phyloP scores from a whole-genome alignment of 2,113 vertebrate species.

The Sorex araneus region DNA sequence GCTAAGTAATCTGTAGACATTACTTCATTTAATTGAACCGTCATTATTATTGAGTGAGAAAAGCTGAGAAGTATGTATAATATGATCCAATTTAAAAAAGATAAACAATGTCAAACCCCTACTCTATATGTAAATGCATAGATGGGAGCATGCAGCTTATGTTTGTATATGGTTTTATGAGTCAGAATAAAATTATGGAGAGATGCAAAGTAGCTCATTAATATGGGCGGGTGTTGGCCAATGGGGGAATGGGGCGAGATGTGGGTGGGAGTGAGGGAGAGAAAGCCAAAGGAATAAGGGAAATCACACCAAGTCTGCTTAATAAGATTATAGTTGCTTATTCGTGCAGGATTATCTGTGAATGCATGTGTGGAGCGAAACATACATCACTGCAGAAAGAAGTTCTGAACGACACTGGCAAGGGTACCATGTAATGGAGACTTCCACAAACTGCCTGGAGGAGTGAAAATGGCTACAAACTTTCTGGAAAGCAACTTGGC shows the following conservation, averaged over 20 bases:
- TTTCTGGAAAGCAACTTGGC: slow-evolving; percentile 66
- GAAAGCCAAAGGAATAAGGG: neutral
- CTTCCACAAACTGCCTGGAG: slow-evolving; percentile 17
- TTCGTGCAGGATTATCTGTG: slow-evolving; percentile 7
- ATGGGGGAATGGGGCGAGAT: neutral
- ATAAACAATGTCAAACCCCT: slow-evolving; percentile 53
- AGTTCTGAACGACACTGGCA: neutral
- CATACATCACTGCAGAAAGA: neutral
- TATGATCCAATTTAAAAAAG: slow-evolving; percentile 62
- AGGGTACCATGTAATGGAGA: neutral
- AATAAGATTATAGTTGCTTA: neutral
- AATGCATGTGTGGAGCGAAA: slow-evolving; percentile 12
- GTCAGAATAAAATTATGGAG: slow-evolving; percentile 13
- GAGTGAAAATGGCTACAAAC: slow-evolving; percentile 64
- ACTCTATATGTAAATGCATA: slow-evolving; percentile 54
- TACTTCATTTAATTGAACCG: slow-evolving; percentile 71
- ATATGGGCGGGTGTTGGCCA: neutral
- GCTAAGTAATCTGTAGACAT: slow-evolving; percentile 57
- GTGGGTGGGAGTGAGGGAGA: neutral
- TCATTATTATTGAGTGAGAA: slow-evolving; percentile 68
- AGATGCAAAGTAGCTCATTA: neutral
- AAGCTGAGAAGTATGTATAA: slow-evolving; percentile 52
- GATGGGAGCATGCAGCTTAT: neutral
- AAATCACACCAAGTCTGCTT: neutral
- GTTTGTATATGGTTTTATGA: slow-evolving; percentile 55